These are phyloP conservation scores for Metellina segmentata DNA, from an alignment of 2,888 invertebrate species.

Conservation along the genomic window DNA sequence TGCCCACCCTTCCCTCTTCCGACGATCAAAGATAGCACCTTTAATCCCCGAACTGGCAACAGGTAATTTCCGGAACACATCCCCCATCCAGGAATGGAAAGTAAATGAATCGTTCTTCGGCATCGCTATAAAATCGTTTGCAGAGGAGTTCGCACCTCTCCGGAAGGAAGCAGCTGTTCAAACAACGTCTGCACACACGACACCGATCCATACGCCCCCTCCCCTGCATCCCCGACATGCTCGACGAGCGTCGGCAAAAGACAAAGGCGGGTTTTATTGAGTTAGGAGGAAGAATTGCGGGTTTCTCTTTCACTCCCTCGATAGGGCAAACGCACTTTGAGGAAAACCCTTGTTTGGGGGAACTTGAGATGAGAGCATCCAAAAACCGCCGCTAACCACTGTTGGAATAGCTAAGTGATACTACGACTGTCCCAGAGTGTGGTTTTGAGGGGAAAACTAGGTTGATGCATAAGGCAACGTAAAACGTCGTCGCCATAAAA, in stretches of 20 bases:
- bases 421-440: no score
- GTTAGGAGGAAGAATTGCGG: background rate
- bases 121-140: background rate
- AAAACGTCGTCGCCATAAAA: no score
- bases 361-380: no score
- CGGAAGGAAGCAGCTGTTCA: background rate
- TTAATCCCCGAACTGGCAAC: conserved; percentile 46
- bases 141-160: background rate
- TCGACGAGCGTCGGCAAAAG: background rate
- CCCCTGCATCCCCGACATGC: background rate
- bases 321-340: no score
- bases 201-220: background rate
- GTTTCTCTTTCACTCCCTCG: background rate
- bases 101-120: background rate
- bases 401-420: no score
- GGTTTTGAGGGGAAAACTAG: no score
- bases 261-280: background rate
- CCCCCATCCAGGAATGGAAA: background rate
- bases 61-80: conserved; percentile 47
- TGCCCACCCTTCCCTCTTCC: background rate
- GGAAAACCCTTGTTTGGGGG: no score
- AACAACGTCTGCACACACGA: background rate
- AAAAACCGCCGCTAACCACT: no score
- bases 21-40: background rate
- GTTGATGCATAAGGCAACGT: no score